Conservation (phyloP, 2,888 invertebrate genomes). For the Sicus ferrugineus region DNA sequence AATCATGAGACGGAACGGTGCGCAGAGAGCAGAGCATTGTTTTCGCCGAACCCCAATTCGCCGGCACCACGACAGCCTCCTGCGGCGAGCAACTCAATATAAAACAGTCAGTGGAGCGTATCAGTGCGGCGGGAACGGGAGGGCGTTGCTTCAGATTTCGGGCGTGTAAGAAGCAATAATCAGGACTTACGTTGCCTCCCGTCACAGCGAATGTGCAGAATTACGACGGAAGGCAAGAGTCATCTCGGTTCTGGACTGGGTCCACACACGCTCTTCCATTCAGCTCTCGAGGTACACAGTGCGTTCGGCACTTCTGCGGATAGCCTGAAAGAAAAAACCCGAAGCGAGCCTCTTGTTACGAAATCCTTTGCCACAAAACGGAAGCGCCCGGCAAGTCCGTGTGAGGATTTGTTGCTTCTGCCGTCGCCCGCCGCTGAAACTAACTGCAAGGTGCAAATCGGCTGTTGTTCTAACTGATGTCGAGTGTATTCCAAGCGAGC, state of each 20-base stretch:
- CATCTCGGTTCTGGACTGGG: slow-evolving; percentile 7
- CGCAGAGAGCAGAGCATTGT: slow-evolving; percentile 25
- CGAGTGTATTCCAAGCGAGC: slow-evolving; percentile 26
- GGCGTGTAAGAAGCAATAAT: slow-evolving; percentile 43
- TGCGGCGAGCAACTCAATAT: slow-evolving; percentile 62
- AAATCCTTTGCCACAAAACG: background rate
- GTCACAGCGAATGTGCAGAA: slow-evolving; percentile 4
- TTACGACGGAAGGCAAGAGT: background rate
- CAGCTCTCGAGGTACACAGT: background rate
- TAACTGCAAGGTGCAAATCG: slow-evolving; percentile 5
- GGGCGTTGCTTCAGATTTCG: slow-evolving; percentile 32
- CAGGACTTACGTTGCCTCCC: slow-evolving; percentile 52
- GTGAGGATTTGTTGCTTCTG: background rate
- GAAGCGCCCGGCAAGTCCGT: too few relatives aligned
- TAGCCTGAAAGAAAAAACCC: background rate
- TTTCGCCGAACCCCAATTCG: slow-evolving; percentile 30
- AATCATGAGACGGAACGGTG: slow-evolving; percentile 37
- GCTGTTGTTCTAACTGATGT: slow-evolving; percentile 11
- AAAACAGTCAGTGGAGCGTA: slow-evolving; percentile 43
- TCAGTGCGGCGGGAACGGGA: background rate
- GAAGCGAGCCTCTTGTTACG: background rate
- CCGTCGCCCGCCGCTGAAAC: background rate
- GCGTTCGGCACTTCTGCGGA: background rate
- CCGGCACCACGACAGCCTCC: slow-evolving; percentile 58
- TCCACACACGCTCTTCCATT: background rate